These are phyloP conservation scores for Eueides isabella DNA, from an alignment of 1,140 invertebrate genomes.

Conservation along the genomic window DNA sequence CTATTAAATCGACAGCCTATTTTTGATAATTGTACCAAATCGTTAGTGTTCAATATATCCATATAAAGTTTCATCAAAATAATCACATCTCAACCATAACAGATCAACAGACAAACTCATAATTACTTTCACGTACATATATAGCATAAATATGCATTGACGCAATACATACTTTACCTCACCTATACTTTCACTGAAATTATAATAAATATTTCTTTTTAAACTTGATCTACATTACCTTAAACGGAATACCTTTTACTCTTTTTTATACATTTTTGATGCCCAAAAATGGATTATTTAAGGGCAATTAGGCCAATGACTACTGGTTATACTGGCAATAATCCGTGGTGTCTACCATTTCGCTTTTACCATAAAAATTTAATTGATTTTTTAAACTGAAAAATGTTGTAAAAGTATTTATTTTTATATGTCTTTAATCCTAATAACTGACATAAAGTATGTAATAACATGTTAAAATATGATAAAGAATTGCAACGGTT, in stretches of 20 bases:
- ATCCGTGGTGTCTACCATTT: not conserved
- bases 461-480: too few relatives aligned
- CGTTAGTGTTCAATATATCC: too few relatives aligned
- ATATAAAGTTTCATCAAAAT: not conserved
- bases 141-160: not conserved
- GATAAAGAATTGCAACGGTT: too few relatives aligned
- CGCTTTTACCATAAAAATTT: not conserved
- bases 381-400: not conserved
- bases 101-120: too few relatives aligned
- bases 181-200: not conserved
- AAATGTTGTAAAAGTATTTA: too few relatives aligned
- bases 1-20: too few relatives aligned
- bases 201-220: not conserved
- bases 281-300: not conserved
- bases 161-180: not conserved
- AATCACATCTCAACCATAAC: not conserved
- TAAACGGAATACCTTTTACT: constrained; percentile 4
- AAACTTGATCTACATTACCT: constrained; percentile 1
- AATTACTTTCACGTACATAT: not conserved
- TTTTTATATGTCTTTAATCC: too few relatives aligned
- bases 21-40: too few relatives aligned
- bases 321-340: not conserved
- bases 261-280: not conserved
- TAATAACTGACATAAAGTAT: too few relatives aligned
- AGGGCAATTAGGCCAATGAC: not conserved